Evolutionary conservation across 2,797 vertebrate genomes (phyloP), one percentile per base, ranked within the genome.

Genomic region (Pseudochromis fuscus): DNA sequence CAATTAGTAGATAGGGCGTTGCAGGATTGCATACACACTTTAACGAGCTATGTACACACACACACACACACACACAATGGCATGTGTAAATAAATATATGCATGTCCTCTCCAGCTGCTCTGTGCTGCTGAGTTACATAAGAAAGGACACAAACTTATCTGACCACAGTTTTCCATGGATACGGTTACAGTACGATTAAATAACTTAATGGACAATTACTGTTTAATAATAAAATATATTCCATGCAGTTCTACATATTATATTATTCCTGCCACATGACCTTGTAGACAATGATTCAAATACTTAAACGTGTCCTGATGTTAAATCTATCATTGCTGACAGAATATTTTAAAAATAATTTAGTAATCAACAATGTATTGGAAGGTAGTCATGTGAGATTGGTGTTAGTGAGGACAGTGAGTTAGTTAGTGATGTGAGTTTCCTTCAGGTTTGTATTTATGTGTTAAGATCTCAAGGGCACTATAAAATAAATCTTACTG

Each of bases 21-120:
- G 3, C 52, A 24, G 37, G 46, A n/a, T 45, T 57, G 9, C 42
- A 38, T 37, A 38, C 6, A 18, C n/a, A 31, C 15, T 8, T 44
- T 13, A 51, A 1, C 24, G 21, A 49, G 46, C 23, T 52, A 33
- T 31, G 31, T 35, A 52, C 21, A 56, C 30, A 50, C 25, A 50
- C 52, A 56, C 24, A 38, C 40, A 52, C 21, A 56, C 30, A 50
- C 33, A 58, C 25, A 75, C 6, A 35, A 21, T 21, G 18, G 6
- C 60, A 56, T 46, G 31, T 55, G 67, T 77, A 56, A 58, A 62
- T 46, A 62, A 78, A 67, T n/a, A 68, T 48, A 67, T 64, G 59
- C 24, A 30, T 21, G 53, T 45, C 66, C 28, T 52, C 50, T 28
- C 28, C 37, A 12, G n/a, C 19, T 75, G 56, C 45, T 62, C 27